Conservation (phyloP, 2,888 invertebrate genomes). For the Chironomus tentans region DNA sequence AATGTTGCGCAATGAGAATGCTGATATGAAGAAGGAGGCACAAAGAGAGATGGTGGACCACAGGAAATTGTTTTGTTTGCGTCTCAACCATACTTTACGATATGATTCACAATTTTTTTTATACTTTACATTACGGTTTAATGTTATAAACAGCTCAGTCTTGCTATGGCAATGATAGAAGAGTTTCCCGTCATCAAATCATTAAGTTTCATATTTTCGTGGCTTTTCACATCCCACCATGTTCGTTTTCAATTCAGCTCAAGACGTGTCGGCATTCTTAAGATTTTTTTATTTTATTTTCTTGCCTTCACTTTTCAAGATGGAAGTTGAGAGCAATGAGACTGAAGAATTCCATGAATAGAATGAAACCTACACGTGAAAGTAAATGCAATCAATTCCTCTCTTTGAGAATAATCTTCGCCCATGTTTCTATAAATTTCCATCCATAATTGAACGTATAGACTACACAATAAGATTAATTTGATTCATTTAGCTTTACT, state of each 20-base stretch:
- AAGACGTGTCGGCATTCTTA: conserved; percentile 25
- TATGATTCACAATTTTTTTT: neutral
- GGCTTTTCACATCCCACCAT: conserved; percentile 19
- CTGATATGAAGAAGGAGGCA: neutral
- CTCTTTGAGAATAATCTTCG: too few relatives aligned
- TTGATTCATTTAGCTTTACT: too few relatives aligned
- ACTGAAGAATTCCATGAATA: too few relatives aligned
- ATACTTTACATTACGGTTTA: too few relatives aligned
- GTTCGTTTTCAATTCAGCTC: conserved; percentile 6
- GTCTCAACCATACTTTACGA: neutral
- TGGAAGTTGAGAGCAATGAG: neutral
- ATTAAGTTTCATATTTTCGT: neutral
- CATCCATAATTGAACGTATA: too few relatives aligned
- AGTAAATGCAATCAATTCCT: too few relatives aligned
- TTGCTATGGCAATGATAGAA: too few relatives aligned
- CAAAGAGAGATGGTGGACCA: neutral
- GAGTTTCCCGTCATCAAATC: conserved; percentile 19
- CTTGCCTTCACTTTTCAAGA: neutral
- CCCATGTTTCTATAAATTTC: too few relatives aligned
- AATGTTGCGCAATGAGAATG: conserved; percentile 3
- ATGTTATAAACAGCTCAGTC: too few relatives aligned
- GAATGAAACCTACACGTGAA: too few relatives aligned
- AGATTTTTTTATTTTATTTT: conserved; percentile 1
- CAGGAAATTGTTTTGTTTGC: neutral
- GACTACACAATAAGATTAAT: too few relatives aligned